phyloP scores from a whole-genome alignment of 2,888 invertebrate species.

The Aphidius colemani region DNA sequence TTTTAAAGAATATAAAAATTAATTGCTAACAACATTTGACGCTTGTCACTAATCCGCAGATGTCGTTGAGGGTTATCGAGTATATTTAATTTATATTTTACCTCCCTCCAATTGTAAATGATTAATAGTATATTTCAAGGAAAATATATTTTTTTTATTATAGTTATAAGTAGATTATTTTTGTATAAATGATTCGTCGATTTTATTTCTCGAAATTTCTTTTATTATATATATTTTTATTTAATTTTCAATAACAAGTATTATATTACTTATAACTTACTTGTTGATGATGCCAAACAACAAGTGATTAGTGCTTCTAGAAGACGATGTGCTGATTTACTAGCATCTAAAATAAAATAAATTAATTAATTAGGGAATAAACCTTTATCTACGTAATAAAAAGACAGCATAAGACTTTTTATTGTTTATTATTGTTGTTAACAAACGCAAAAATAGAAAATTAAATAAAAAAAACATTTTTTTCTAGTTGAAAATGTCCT shows the following conservation, averaged over 20 bases:
- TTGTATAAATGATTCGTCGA: background rate
- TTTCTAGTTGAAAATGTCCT: too few species aligned
- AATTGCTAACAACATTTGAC: constrained; percentile 34
- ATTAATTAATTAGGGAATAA: constrained; percentile 18
- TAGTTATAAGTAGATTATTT: too few species aligned
- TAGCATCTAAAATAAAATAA: constrained; percentile 44
- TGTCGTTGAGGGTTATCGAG: constrained; percentile 39
- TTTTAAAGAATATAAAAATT: background rate
- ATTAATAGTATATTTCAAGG: too few species aligned
- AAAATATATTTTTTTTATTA: background rate
- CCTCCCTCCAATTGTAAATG: background rate
- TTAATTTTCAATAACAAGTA: constrained; percentile 15
- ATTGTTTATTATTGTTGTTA: too few species aligned
- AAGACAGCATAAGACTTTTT: too few species aligned
- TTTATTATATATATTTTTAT: constrained; percentile 27
- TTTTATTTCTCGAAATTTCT: constrained; percentile 11
- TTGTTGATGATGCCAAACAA: constrained; percentile 49
- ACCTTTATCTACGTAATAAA: too few species aligned
- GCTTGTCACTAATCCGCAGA: constrained; percentile 49
- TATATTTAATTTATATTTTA: constrained; percentile 25
- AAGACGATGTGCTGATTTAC: constrained; percentile 52
- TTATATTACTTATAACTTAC: constrained; percentile 50
- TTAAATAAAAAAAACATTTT: too few species aligned
- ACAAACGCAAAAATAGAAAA: too few species aligned
- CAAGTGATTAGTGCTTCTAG: constrained; percentile 57